Evolutionary conservation across 2,888 invertebrate species (phyloP), one percentile per base, ranked within the genome.

Genomic region (Aradus depressus): DNA sequence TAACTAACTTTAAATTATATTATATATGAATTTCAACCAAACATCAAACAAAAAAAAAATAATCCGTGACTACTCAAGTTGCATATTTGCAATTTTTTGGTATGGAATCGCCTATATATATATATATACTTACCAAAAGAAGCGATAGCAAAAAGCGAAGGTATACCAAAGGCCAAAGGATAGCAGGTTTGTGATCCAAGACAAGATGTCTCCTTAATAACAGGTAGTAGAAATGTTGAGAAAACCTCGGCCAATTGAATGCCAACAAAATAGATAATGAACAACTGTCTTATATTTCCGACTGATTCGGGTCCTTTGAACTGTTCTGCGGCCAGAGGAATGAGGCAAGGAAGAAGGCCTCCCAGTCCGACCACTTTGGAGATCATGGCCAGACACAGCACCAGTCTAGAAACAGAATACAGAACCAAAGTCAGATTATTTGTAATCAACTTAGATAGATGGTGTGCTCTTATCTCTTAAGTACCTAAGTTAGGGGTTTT

Each of bases 321-420:
- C 8, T 49, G 49, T 19, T 39, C 39, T 3, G 49, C 49, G 1
- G 49, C 49, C 14, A 49, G 19, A 0, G 49, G 49, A 3, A 49
- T 16, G 2, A 49, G 21, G 22, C 49, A 41, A 16, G 49, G 41
- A 8, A 22, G 8, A 8, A 41, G 23, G 1, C 39, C 26, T 6
- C 49, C 49, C 2, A 28, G 22, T 1, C 49, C 49, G n/a, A 49
- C 23, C 10, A 49, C n/a, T 26, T 49, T 49, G 10, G 41, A 14
- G 2, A 41, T 5, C 23, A 49, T 21, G 4, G 41, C 41, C n/a
- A 49, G 22, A 2, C 31, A 1, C 41, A 49, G 21, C 6, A 49
- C 41, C 16, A 41, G 16, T n/a, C 41, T 49, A 25, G 14, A 39
- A 14, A 22, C 25, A 42, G 10, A 21, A 19, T 28, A 28, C n/a